These are phyloP conservation scores for Diphyllodes magnificus DNA, from an alignment of 2,113 vertebrate species.

Conservation along the genomic window DNA sequence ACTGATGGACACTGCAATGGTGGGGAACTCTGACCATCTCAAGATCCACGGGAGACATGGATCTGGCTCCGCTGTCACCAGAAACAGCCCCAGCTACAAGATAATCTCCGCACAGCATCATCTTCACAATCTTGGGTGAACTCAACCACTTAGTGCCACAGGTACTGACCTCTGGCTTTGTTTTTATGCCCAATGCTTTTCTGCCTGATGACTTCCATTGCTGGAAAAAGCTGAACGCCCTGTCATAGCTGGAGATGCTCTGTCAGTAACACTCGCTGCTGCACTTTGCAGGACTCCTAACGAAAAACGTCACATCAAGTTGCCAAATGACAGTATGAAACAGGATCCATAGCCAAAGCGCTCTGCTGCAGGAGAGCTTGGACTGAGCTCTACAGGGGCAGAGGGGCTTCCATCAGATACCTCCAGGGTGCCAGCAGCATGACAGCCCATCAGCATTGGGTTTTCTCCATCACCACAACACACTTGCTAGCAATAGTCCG, in stretches of 20 bases:
- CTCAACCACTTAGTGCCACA: background rate
- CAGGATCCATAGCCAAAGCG: background rate
- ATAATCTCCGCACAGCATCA: background rate
- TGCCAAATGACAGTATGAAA: background rate
- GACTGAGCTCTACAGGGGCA: background rate
- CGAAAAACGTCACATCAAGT: background rate
- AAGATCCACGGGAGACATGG: background rate
- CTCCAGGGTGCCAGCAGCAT: background rate
- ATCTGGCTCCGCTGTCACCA: background rate
- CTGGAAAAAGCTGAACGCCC: background rate
- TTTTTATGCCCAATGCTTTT: background rate
- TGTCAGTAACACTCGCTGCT: background rate
- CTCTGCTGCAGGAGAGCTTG: background rate
- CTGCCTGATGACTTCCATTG: background rate
- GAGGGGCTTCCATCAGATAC: background rate
- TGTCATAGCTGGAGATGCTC: background rate
- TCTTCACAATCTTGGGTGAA: background rate
- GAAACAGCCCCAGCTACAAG: background rate
- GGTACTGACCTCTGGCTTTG: background rate
- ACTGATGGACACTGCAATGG: background rate
- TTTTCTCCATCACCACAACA: background rate
- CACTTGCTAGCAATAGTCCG: accelerated
- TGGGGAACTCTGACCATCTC: background rate
- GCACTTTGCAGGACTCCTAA: background rate
- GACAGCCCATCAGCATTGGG: background rate